Base-by-base conservation (phyloP, 2,113 vertebrate genomes). In the Alligator mississippiensis region DNA sequence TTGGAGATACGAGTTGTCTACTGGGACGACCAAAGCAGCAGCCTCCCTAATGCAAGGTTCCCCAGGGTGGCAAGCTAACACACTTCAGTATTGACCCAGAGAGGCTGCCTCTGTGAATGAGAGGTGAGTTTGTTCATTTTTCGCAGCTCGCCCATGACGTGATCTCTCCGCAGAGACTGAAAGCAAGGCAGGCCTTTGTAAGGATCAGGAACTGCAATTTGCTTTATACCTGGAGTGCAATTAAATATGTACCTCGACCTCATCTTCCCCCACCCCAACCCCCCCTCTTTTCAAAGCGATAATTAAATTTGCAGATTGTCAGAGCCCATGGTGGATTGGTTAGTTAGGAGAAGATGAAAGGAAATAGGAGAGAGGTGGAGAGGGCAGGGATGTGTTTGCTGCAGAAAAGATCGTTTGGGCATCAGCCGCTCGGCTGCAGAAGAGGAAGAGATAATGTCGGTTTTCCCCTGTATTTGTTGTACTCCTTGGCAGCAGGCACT, bases 1-100 rank as follows among this genome's bases (percentile, higher is more conserved):
- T 19, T 74, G 66, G 57, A 60, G 30, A 0, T 22, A 63, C 76
- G 34, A 91, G 17, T 62, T 38, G 10, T 38, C 58, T 87, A 0
- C 60, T 74, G 3, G 66, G 21, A 24, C 59, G 19, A 54, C 55
- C 59, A 57, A 90, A 91, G 11, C 81, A 19, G 2, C 2, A 85
- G 66, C 77, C 47, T 28, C 55, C 1, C 83, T 79, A 34, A 64
- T 59, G 9, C 6, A 0, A 13, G 0, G 12, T 70, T 47, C 62
- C 25, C 47, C 47, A 47, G 47, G 47, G 47, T 47, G 47, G 47
- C 47, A 47, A 47, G 7, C 47, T n/a, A 81, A 22, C 81, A 1
- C 70, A 10, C 38, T 74, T 72, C 3, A 3, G 62, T 0, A 0
- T 55, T 80, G 30, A 1, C 5, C 60, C 3, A 79, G 62, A 91